These are phyloP conservation scores for Scolopax rusticola DNA, from an alignment of 2,797 vertebrate species.

Conservation along the genomic window DNA sequence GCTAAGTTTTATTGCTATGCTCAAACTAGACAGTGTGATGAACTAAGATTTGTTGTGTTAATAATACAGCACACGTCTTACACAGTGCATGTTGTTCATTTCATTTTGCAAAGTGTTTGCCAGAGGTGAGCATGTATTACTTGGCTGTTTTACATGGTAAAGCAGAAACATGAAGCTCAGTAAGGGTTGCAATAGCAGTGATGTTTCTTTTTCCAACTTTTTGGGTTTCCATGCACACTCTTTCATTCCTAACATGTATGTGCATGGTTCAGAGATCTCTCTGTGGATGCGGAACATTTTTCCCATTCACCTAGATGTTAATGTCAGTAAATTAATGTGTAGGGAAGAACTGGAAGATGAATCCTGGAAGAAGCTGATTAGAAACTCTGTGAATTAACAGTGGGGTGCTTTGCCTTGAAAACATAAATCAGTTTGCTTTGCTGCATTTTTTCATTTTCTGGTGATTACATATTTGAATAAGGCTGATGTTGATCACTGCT, in stretches of 20 bases:
- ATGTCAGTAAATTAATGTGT: background rate
- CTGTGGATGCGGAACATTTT: background rate
- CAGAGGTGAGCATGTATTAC: background rate
- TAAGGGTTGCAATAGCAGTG: background rate
- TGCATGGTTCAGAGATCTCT: background rate
- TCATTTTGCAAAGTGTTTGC: background rate
- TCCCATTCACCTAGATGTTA: background rate
- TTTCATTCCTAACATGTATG: background rate
- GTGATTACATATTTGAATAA: background rate
- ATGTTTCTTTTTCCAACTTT: background rate
- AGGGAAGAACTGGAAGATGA: background rate
- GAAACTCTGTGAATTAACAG: background rate
- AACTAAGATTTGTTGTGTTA: background rate
- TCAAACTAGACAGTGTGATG: background rate
- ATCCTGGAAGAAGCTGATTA: background rate
- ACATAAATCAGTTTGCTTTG: background rate
- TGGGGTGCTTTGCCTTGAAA: background rate
- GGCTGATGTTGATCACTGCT: background rate
- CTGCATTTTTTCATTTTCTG: background rate
- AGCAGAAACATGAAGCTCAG: background rate
- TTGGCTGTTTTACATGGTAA: background rate
- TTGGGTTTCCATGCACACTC: background rate
- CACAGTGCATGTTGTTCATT: background rate
- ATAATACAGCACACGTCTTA: background rate
- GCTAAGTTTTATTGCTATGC: background rate